Evolutionary conservation across 2,113 vertebrate genomes (phyloP), one percentile per base, ranked within the genome.

Genomic region (Pavo muticus): DNA sequence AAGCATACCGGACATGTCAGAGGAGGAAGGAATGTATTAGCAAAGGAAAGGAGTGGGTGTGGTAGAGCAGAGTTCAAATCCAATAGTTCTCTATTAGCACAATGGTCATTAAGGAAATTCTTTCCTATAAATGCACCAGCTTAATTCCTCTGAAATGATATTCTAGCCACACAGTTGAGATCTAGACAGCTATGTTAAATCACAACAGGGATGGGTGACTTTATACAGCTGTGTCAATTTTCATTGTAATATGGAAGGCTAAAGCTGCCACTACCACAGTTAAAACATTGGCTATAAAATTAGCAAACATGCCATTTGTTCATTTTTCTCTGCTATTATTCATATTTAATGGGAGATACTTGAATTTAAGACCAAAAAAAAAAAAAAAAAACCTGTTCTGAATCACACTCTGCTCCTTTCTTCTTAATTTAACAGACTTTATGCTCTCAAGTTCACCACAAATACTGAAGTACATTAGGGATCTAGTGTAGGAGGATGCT

Each of bases 21-120:
- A 70, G 56, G 30, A 86, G 69, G 78, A 92, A 88, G 61, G 82
- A 95, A 88, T 86, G 56, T 64, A 88, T 95, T 84, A 88, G 60
- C 15, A 93, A 68, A 80, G 61, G 71, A 91, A 73, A 23, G 19
- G 54, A 86, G 64, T 35, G 64, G 77, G 40, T 84, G 69, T 4
- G 25, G 60, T 5, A 1, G 32, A 91, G 42, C 25, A 86, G 56
- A 91, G 85, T 86, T 95, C 82, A 95, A 74, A 64, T 84, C 8
- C 56, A 80, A 21, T 37, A 74, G 85, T 50, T 77, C 64, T 91
- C 85, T 83, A 86, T 77, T 78, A 91, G 23, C 11, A 57, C 10
- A 71, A 40, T n/a, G 56, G 7, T 8, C 82, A 71, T 74, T 80
- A 91, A 85, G 74, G 14, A 93, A 82, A 59, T 77, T 83, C 15